Base-by-base conservation (phyloP, 1,140 invertebrate genomes). In the Lepidurus packardi region DNA sequence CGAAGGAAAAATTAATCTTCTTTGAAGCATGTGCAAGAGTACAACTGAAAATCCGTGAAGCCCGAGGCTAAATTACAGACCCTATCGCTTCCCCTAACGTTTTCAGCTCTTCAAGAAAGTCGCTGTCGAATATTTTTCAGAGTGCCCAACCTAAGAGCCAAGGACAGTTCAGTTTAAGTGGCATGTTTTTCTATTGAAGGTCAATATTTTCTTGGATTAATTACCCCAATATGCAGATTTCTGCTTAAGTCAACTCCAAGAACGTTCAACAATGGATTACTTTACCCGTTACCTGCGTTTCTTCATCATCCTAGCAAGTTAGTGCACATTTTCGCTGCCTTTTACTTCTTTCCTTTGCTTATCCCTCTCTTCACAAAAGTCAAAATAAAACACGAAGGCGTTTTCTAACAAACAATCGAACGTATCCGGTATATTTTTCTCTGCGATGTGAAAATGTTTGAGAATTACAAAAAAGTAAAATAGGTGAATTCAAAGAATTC, bases 241-340 rank as follows among this genome's bases (percentile, higher is more conserved):
- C 53, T 21, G 1, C 21, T 65, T 65, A 65, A 65, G 16, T 11
- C n/a, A 7, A 11, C 9, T 21, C 53, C 5, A 16, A 0, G 9
- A 47, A 65, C 53, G 53, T 65, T 21, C 4, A 65, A 65, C 53
- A 13, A 65, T 65, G 53, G 53, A 65, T 65, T 65, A 65, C 3
- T 65, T 34, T 34, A 34, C n/a, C 21, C 53, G n/a, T 65, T 65
- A 7, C n/a, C 53, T 65, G 13, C 8, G 21, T 21, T 65, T 7
- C 21, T 65, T 65, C 53, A n/a, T 65, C 53, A 7, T 65, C 9
- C 53, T 65, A 65, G 53, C 53, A 65, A n/a, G 53, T 65, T n/a
- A 65, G 53, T n/a, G 6, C 53, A 65, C 53, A 16, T 65, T 65
- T 65, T 65, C n/a, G 8, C 53, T 65, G 4, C 53, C 8, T 65